A percentile compares a stretch with the other conserved stretches of the same genome.
phyloP scores from a whole-genome alignment of 2,888 invertebrate genomes.

The Diloba caeruleocephala region DNA sequence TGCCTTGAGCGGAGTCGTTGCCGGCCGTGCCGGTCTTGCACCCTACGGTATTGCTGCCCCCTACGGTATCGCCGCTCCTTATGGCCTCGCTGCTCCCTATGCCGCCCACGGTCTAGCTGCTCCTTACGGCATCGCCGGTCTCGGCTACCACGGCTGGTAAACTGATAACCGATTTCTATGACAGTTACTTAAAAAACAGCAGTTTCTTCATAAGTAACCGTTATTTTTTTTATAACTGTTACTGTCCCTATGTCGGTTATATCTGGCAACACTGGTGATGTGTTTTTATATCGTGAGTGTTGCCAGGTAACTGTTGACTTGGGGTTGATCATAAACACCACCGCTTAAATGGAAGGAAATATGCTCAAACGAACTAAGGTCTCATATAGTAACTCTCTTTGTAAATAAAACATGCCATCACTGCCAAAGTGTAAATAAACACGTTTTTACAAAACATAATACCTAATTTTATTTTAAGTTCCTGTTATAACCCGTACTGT shows the following conservation, averaged over 20 bases:
- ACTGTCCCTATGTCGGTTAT: conserved; percentile 56
- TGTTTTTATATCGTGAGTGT: conserved; percentile 47
- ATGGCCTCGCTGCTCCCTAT: conserved; percentile 35
- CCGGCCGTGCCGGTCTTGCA: conserved; percentile 48
- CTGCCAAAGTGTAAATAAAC: conserved; percentile 89
- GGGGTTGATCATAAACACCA: conserved; percentile 58
- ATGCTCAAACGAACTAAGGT: conserved; percentile 76
- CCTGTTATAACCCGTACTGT: too few species aligned
- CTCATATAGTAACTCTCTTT: conserved; percentile 88
- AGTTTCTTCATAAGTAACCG: too few species aligned
- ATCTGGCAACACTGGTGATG: conserved; percentile 56
- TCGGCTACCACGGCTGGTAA: conserved; percentile 76
- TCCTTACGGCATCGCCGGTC: conserved; percentile 22
- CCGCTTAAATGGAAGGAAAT: conserved; percentile 60
- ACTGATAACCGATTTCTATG: conserved; percentile 41
- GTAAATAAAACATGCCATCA: conserved; percentile 85
- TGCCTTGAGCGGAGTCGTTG: conserved; percentile 73
- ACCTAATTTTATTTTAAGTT: conserved; percentile 17
- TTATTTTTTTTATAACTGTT: conserved; percentile 12
- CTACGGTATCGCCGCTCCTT: conserved; percentile 54
- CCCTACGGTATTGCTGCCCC: conserved; percentile 47
- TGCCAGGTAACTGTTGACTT: conserved; percentile 54
- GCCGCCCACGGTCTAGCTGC: too few species aligned
- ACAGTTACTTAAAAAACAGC: conserved; percentile 41
- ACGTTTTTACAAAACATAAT: conserved; percentile 68